Evolutionary conservation across 1,140 invertebrate species (phyloP), one percentile per base, ranked within the genome.

Genomic region (Pachypeltis micranthus): DNA sequence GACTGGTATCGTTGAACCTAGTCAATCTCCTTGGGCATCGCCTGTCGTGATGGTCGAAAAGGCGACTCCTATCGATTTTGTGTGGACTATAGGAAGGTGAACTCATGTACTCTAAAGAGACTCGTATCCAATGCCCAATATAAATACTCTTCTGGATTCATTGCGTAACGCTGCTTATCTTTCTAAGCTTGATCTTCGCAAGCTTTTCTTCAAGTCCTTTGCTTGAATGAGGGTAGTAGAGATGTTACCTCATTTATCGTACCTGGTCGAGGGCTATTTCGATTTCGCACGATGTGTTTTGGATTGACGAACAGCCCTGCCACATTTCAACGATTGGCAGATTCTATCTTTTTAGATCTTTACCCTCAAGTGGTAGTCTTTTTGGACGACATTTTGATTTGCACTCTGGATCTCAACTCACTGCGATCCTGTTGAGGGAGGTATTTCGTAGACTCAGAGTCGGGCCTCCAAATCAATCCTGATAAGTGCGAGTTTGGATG

Each of bases 181-280:
- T 10, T 68, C 68, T 0, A 66, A 67, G 3, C 67, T 74, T 10
- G 73, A 75, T 69, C 62, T 76, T 21, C 64, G 61, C 12, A 66
- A 25, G 69, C 70, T 7, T 75, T 72, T 67, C 74, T 70, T 70
- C 72, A 74, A 66, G 72, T 75, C 19, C 67, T 67, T 23, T 16
- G 71, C 14, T 62, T 21, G 7, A 39, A 16, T 10, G 16, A 39
- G 31, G n/a, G n/a, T n/a, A n/a, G n/a, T n/a, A n/a, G n/a, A n/a
- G n/a, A n/a, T n/a, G n/a, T n/a, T n/a, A n/a, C n/a, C n/a, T n/a
- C n/a, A n/a, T n/a, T n/a, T 39, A 39, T 39, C 7, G 31, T 39
- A 39, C 54, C 54, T 3, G 25, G 25, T 25, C 19, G 54, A 7
- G 54, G 54, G 1, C 65, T 69, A 12, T 75, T 63, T 58, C 63